phyloP scores from a whole-genome alignment of 2,888 invertebrate species.

The Mantis religiosa region DNA sequence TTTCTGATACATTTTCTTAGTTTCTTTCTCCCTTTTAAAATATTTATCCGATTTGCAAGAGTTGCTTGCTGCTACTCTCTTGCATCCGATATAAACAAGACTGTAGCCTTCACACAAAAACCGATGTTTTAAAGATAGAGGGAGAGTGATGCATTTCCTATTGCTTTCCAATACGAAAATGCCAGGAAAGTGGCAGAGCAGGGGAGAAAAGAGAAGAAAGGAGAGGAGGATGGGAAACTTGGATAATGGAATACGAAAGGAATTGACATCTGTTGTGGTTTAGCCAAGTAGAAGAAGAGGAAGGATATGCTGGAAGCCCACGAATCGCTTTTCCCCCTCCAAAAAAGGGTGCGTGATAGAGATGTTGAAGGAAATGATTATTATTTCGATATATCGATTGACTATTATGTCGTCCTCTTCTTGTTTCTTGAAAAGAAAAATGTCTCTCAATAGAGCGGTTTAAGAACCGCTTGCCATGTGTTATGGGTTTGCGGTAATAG shows the following conservation, averaged over 20 bases:
- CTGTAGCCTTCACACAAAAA: not conserved
- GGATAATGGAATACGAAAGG: slow-evolving; percentile 17
- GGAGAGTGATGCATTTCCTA: slow-evolving; percentile 23
- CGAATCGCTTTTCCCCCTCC: not conserved
- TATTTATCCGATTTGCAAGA: not conserved
- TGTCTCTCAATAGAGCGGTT: slow-evolving; percentile 2
- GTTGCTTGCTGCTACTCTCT: not conserved
- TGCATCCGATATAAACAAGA: not conserved
- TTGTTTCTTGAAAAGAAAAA: not conserved
- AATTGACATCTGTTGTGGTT: slow-evolving; percentile 25
- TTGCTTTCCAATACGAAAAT: slow-evolving; percentile 24
- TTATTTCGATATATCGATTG: slow-evolving; percentile 32
- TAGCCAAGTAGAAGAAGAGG: slow-evolving; percentile 22
- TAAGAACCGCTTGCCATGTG: not conserved
- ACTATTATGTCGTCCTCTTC: slow-evolving; percentile 11
- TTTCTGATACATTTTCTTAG: not conserved
- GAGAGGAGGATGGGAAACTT: not conserved
- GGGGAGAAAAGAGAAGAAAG: slow-evolving; percentile 1
- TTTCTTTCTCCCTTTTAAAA: not conserved
- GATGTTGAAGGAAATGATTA: slow-evolving; percentile 25
- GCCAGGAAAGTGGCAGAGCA: slow-evolving; percentile 11
- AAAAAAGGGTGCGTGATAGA: not conserved
- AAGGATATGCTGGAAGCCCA: not conserved
- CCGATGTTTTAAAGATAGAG: slow-evolving; percentile 18
- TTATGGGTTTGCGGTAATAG: not conserved